Evolutionary conservation across 2,113 vertebrate species (phyloP).

Genomic region (Amphiprion ocellaris): DNA sequence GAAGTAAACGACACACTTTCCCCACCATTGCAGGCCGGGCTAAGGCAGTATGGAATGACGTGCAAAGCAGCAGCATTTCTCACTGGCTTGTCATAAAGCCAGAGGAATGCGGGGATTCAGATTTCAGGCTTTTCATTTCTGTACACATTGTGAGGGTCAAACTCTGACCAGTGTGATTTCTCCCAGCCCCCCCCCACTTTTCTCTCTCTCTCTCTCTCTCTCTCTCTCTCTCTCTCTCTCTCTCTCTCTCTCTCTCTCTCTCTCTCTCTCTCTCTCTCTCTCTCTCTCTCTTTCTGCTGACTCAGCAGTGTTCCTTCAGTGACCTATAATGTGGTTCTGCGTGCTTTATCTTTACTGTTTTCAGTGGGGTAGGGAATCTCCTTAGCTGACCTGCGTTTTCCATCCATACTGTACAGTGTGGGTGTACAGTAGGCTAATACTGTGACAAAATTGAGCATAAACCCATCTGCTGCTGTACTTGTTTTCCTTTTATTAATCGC

Average conservation of each 20-base stretch:
- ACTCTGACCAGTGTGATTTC: constrained; percentile 60
- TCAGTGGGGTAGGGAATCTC: constrained; percentile 44
- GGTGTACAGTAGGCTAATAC: background rate
- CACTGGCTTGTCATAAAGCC: constrained; percentile 71
- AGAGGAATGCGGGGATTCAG: constrained; percentile 70
- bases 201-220: constrained; percentile 5
- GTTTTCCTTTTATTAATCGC: constrained; percentile 50
- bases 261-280: background rate
- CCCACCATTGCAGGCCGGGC: constrained; percentile 32
- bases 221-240: background rate
- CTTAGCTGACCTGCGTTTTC: constrained; percentile 37
- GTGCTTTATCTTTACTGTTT: constrained; percentile 56
- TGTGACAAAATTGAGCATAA: constrained; percentile 14
- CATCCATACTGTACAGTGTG: constrained; percentile 4
- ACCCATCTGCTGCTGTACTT: constrained; percentile 14
- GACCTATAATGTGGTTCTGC: constrained; percentile 67
- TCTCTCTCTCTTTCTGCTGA: constrained; percentile 55
- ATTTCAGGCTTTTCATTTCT: constrained; percentile 69
- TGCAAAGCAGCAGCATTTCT: constrained; percentile 65
- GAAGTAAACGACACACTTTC: constrained; percentile 16
- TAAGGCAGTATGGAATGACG: constrained; percentile 57
- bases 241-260: background rate
- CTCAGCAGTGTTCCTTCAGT: constrained; percentile 67
- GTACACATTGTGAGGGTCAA: constrained; percentile 70
- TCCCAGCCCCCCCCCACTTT: constrained; percentile 24